phyloP scores from a whole-genome alignment of 1,140 invertebrate species.

The Lordiphosa clarofinis region DNA sequence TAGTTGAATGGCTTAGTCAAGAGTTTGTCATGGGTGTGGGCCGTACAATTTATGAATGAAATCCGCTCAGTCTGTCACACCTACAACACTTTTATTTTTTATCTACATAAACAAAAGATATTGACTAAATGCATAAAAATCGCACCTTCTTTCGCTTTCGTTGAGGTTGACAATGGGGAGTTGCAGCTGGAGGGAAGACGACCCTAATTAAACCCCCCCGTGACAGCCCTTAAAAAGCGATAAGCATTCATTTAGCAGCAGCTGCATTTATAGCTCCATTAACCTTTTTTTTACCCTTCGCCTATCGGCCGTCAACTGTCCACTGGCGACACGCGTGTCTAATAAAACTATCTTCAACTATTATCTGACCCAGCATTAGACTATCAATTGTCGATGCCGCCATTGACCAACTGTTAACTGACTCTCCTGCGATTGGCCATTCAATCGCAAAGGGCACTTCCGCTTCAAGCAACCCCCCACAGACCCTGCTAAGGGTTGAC shows the following conservation, averaged over 20 bases:
- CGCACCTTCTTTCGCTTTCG: slow-evolving; percentile 53
- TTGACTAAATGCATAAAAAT: slow-evolving; percentile 43
- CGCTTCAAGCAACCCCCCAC: slow-evolving; percentile 38
- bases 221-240: slow-evolving; percentile 30
- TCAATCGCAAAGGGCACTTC: slow-evolving; percentile 1
- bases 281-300: slow-evolving; percentile 31
- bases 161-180: slow-evolving; percentile 21
- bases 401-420: slow-evolving; percentile 60
- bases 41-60: slow-evolving; percentile 58
- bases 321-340: slow-evolving; percentile 66
- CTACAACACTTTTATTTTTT: slow-evolving; percentile 35
- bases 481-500: slow-evolving; percentile 28
- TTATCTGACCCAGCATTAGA: slow-evolving; percentile 29
- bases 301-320: slow-evolving; percentile 35
- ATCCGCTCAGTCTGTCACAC: slow-evolving; percentile 58
- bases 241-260: slow-evolving; percentile 45
- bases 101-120: slow-evolving; percentile 71
- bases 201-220: slow-evolving; percentile 30
- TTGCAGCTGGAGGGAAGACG: slow-evolving; percentile 8
- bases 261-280: slow-evolving; percentile 70
- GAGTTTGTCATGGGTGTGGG: slow-evolving; percentile 39
- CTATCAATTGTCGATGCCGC: slow-evolving; percentile 59
- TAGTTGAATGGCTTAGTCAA: slow-evolving; percentile 33
- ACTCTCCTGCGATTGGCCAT: slow-evolving; percentile 46
- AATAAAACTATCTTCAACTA: slow-evolving; percentile 67